Evolutionary conservation across 2,797 vertebrate species (phyloP), one percentile per base, ranked within the genome.

Genomic region (Alosa sapidissima): DNA sequence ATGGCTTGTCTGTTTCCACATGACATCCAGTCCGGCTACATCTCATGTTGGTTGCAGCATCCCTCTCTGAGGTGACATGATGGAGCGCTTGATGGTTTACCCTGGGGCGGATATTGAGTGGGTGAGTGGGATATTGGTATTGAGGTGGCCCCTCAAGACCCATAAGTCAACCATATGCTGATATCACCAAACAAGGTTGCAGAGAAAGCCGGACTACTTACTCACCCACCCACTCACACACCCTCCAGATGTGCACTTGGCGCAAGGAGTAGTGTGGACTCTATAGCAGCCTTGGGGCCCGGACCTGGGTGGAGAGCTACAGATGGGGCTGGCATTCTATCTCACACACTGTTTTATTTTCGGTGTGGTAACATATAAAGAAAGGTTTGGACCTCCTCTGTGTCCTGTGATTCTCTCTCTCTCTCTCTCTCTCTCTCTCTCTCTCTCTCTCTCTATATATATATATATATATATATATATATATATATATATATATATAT

Each of bases 171-270:
- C 45, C 83, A 87, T 82, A 72, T 87, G 81, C 33, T 78, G 47
- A 65, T 21, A 47, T 52, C 68, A 72, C 65, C 65, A 72, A 36
- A 36, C 65, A 72, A 36, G 28, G 8, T 33, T n/a, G 82, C 55
- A 48, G 55, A 21, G 54, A 21, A 81, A 49, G 16, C n/a, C 41
- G 51, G 62, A 36, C 7, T 47, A 28, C 36, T 52, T 9, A 28
- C 49, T 45, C 55, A 14, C 82, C 75, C 87, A 85, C 72, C 65
- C 84, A 75, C 82, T 58, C 41, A 9, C 82, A 88, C 84, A n/a
- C 87, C 84, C 87, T 86, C 60, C 87, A 86, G 87, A 85, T 87
- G 84, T 89, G 84, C 47, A 2, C 84, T 87, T 85, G 84, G 87
- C 83, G 33, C 24, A 45, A 68, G 3, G 21, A n/a, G 33, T 47